Percentiles rank a stretch among this genome's conserved stretches.
phyloP scores from a whole-genome alignment of 2,888 invertebrate species.

The Caenorhabditis imperialis region DNA sequence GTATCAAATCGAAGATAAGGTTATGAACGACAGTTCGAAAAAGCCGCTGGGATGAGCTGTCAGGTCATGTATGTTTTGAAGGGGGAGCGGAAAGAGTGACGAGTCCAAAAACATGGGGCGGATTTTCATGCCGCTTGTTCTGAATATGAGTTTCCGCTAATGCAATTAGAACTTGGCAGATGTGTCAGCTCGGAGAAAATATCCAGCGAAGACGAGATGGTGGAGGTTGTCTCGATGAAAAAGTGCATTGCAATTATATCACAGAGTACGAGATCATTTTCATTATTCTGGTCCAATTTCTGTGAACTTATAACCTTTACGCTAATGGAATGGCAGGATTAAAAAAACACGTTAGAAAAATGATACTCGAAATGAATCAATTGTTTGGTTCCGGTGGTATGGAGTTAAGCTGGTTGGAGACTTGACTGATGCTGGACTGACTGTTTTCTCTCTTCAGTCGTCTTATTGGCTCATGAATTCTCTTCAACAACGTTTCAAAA shows the following conservation, averaged over 20 bases:
- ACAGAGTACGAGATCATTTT: slow-evolving; percentile 1
- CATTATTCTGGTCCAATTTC: no score
- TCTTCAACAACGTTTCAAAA: slow-evolving; percentile 6
- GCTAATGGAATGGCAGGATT: neutral
- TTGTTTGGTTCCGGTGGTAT: no score
- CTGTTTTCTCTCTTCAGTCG: no score
- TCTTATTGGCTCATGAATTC: neutral
- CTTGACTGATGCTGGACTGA: no score
- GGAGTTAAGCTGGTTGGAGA: no score
- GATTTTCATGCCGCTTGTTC: slow-evolving; percentile 13
- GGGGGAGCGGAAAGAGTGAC: no score
- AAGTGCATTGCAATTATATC: slow-evolving; percentile 36
- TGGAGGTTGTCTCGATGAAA: slow-evolving; percentile 7
- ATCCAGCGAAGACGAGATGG: slow-evolving; percentile 1
- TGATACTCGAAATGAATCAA: no score
- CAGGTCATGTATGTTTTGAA: no score
- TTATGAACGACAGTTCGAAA: slow-evolving; percentile 19
- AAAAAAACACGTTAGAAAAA: slow-evolving; percentile 1
- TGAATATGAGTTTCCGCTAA: slow-evolving; percentile 46
- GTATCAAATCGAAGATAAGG: slow-evolving; percentile 28
- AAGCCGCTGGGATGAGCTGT: no score
- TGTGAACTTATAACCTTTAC: no score
- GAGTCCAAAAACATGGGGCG: no score
- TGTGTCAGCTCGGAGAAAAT: slow-evolving; percentile 27
- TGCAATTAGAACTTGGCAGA: slow-evolving; percentile 36